Evolutionary conservation across 2,113 vertebrate species (phyloP), one percentile per base, ranked within the genome.

Genomic region (Tetrax tetrax): DNA sequence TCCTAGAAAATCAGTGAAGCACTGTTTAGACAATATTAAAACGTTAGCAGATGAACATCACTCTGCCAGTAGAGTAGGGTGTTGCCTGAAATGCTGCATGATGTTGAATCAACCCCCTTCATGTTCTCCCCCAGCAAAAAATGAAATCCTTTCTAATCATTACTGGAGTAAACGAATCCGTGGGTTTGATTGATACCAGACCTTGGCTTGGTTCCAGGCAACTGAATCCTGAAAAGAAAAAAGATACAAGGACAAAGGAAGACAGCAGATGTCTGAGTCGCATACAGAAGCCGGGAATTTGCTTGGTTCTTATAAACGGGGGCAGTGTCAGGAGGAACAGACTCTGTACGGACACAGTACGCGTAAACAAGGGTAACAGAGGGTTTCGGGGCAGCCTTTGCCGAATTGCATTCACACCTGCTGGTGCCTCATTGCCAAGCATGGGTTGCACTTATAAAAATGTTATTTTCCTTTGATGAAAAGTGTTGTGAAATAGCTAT

Each of bases 261-360:
- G 95, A 92, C 96, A 97, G 78, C 97, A 97, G 92, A 97, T 97
- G 94, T 95, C 90, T 95, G 5, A 4, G 93, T 78, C 68, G 16
- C 57, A 57, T 33, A 64, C 59, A 37, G 88, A 81, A 83, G 61
- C 31, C 37, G 91, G 22, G 77, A 37, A 53, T 86, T 92, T 89
- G 12, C 63, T 89, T 76, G 48, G 48, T 90, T 92, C 27, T 38
- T 80, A 72, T 59, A 91, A 93, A 92, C 22, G 31, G 19, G 10
- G 59, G 24, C 77, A 28, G 28, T 63, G 78, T 81, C 37, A 60
- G 85, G 63, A 91, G 69, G 66, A 89, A 33, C 43, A 60, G 59
- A 23, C 37, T 86, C 65, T 80, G 75, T 64, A 65, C 4, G 28
- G 66, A 92, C 95, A 86, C 28, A 51, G 89, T 87, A 59, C 91